Base-by-base conservation (phyloP, 2,888 invertebrate species). In the Sarcophaga subvicina region DNA sequence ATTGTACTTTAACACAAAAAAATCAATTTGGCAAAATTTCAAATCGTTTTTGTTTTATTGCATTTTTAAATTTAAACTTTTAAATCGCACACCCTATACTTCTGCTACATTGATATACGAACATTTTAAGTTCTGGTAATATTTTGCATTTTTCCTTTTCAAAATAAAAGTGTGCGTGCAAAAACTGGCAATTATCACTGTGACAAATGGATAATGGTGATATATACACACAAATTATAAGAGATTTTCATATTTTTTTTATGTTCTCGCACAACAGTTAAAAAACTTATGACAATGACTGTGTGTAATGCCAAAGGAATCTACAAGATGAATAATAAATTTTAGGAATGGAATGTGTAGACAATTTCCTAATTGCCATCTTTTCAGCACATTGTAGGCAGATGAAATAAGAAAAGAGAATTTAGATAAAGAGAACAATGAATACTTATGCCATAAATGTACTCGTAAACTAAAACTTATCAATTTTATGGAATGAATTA, bases 171-270 rank as follows among this genome's bases (percentile, higher is more conserved):
- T 45, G 6, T 37, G 25, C 37, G 37, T n/a, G 47, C 22, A 45
- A 22, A 25, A 47, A 60, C 45, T 59, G 45, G 8, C 59, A 70
- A 76, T 80, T 84, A 75, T 59, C 78, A 73, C 72, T 59, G 63
- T 84, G 86, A 82, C 86, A 88, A 86, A 88, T 84, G 84, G 8
- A 82, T 86, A 79, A 82, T 81, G 81, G 83, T 80, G 85, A 88
- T 83, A 80, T 83, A 80, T 83, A 83, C 85, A 85, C 77, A 88
- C 83, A 88, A 85, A 88, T 88, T 85, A 85, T 72, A 76, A 81
- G 54, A 76, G 75, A 81, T 75, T 62, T 83, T 66, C 22, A 69
- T 25, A 78, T 75, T 54, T 10, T 20, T 72, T 54, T 54, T 12
- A 4, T 54, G 54, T 14, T 54, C 2, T 20, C 14, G 54, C 59